phyloP scores from a whole-genome alignment of 2,888 invertebrate species.

The Reticulitermes lucifugus region DNA sequence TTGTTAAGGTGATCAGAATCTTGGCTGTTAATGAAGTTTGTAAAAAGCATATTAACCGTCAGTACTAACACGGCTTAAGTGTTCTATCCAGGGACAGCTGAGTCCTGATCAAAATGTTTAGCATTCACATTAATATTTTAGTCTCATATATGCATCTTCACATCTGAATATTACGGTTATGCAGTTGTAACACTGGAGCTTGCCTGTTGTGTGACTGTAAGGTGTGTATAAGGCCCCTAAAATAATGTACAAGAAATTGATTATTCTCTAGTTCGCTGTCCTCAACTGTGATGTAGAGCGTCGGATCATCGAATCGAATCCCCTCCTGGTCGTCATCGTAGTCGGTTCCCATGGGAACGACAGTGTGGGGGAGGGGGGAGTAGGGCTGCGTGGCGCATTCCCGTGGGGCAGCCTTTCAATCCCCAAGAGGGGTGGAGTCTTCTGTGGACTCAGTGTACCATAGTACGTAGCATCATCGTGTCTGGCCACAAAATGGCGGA shows the following conservation, averaged over 20 bases:
- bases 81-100: no score
- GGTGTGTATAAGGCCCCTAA: neutral
- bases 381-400: conserved; percentile 49
- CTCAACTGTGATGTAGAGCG: neutral
- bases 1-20: no score
- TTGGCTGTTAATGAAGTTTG: no score
- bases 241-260: conserved; percentile 4
- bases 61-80: no score
- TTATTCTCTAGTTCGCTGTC: neutral
- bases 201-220: neutral
- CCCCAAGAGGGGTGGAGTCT: conserved; percentile 50
- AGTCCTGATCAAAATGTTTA: no score
- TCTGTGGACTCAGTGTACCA: conserved; percentile 17
- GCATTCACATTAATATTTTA: no score
- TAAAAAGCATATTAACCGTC: no score
- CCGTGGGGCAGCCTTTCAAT: conserved; percentile 37
- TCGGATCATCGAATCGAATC: conserved; percentile 39
- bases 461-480: conserved; percentile 20
- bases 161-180: no score
- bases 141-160: no score
- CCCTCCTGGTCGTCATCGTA: conserved; percentile 57
- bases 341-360: conserved; percentile 71
- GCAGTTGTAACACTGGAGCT: no score
- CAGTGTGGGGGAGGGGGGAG: conserved; percentile 55
- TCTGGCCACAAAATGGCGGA: conserved; percentile 37